Base-by-base conservation (phyloP, 2,888 invertebrate genomes). In the Parnassius glacialis region DNA sequence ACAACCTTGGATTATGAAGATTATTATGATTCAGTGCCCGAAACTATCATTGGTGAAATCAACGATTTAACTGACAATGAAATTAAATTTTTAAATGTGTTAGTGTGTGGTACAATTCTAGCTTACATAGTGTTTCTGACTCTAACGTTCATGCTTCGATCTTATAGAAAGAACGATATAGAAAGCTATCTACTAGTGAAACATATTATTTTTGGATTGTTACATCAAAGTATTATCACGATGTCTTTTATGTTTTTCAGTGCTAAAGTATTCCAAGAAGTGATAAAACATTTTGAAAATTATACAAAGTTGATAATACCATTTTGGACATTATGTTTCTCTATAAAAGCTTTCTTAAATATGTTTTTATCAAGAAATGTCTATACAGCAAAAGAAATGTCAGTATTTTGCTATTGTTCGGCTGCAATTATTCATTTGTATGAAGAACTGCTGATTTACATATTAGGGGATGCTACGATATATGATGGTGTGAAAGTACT, bases 181-280 rank as follows among this genome's bases (percentile, higher is more conserved):
- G 57, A 57, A 11, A 48, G 13, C 48, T 57, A 57, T 16, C n/a
- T 57, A 9, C 34, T 57, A 7, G 41, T 57, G 2, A 34, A 48
- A 20, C 57, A 57, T 10, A 57, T 7, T 10, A 41, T 57, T 12
- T 57, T 48, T 12, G 57, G 57, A 41, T 25, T 57, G 25, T 47
- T 57, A 16, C 57, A 57, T 48, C 48, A 48, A 48, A 48, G 48
- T 13, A 34, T n/a, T 57, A 10, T 48, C 11, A 41, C 41, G 12
- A 11, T 48, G 12, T 48, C 13, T n/a, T 57, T 57, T 47, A 48
- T 12, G 20, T 57, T n/a, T 16, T 16, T 13, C 11, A 57, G 11
- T 11, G 48, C 10, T 11, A 57, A 57, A 16, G 34, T 34, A 13
- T n/a, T 47, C 5, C 47, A 48, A 41, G 34, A 34, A 34, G 41